A percentile compares a stretch with the other conserved stretches of the same genome.
These are phyloP conservation scores for Bryconaethiops microstoma DNA, from an alignment of 2,797 vertebrate genomes.

Conservation along the genomic window DNA sequence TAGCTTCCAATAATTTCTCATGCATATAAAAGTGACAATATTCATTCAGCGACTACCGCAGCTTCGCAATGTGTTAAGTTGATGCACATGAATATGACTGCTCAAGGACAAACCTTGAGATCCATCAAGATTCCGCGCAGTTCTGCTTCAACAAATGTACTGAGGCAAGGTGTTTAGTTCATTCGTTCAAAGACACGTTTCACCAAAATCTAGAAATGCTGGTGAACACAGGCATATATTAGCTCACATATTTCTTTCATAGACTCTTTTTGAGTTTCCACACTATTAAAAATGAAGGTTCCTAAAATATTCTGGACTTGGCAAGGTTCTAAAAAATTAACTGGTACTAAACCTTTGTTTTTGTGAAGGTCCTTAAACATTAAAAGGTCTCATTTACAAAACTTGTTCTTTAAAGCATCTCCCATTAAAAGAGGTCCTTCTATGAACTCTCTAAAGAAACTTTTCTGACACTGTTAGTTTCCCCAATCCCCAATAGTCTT, in stretches of 20 bases:
- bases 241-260: not conserved
- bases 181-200: not conserved
- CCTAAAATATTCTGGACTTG: not conserved
- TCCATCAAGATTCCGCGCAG: not conserved
- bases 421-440: too few relatives aligned
- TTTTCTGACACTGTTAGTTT: too few relatives aligned
- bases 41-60: not conserved
- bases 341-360: too few relatives aligned
- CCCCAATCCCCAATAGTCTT: too few relatives aligned
- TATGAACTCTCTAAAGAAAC: too few relatives aligned
- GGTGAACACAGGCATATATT: not conserved
- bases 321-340: not conserved
- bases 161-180: not conserved
- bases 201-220: not conserved
- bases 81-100: not conserved
- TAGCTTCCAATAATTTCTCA: not conserved
- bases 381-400: too few relatives aligned
- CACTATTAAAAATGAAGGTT: not conserved
- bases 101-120: conserved; percentile 8
- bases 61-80: not conserved
- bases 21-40: not conserved
- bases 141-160: not conserved
- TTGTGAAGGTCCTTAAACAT: too few relatives aligned
- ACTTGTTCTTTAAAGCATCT: too few relatives aligned
- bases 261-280: not conserved